Conservation (phyloP, 2,888 invertebrate genomes). For the Aleiodes alternator region DNA sequence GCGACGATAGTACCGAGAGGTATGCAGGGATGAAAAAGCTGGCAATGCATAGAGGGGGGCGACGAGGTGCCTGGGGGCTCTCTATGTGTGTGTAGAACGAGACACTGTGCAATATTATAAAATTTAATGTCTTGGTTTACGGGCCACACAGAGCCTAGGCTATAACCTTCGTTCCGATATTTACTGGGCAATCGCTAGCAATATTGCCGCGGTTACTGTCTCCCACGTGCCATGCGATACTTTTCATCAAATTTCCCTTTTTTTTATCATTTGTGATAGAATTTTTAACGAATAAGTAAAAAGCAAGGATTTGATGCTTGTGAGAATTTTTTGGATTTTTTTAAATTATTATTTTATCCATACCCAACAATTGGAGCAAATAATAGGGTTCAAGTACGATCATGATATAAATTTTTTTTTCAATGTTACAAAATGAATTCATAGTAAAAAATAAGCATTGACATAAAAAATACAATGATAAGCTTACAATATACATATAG, state of each 20-base stretch:
- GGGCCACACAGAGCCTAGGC: conserved; percentile 69
- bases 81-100: conserved; percentile 49
- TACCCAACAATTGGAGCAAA: no score
- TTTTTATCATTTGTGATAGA: background rate
- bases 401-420: no score
- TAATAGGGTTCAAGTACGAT: no score
- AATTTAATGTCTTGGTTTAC: conserved; percentile 76
- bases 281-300: background rate
- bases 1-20: conserved; percentile 55
- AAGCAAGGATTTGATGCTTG: background rate
- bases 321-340: background rate
- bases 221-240: background rate
- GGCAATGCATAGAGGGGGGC: conserved; percentile 16
- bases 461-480: no score
- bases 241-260: conserved; percentile 16
- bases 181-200: conserved; percentile 71
- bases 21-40: conserved; percentile 12
- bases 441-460: no score
- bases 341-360: no score
- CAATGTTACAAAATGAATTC: no score
- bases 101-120: conserved; percentile 73
- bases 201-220: conserved; percentile 59
- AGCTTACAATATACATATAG: no score
- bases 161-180: conserved; percentile 68
- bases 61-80: conserved; percentile 42